Percentiles rank a stretch among this genome's conserved stretches.
These are phyloP conservation scores for Tragelaphus imberbis DNA, from an alignment of 2,113 vertebrate genomes.

Conservation along the genomic window DNA sequence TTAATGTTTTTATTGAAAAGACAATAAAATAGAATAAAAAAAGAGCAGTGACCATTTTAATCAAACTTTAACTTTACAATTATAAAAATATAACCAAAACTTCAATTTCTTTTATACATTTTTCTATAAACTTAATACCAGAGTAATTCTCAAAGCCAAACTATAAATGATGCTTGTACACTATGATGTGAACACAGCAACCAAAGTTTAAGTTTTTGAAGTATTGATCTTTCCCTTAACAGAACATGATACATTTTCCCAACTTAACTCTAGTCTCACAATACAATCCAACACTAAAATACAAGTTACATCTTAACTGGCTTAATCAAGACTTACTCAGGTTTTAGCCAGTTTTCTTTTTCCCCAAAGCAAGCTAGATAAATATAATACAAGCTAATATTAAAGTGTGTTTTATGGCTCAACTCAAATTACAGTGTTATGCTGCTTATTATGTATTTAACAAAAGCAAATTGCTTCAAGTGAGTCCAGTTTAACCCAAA, in stretches of 20 bases:
- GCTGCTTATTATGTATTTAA: constrained; percentile 21
- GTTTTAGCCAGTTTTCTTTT: not conserved
- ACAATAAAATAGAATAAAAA: constrained; percentile 46
- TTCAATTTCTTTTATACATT: constrained; percentile 51
- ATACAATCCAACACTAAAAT: constrained; percentile 5
- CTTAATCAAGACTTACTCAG: not conserved
- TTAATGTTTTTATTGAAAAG: constrained; percentile 65
- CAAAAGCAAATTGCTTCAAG: constrained; percentile 25
- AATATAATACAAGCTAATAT: not conserved
- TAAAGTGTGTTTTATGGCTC: constrained; percentile 39
- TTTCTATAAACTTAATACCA: constrained; percentile 46
- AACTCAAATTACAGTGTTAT: constrained; percentile 28
- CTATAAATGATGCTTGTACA: not conserved
- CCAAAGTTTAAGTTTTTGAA: constrained; percentile 10
- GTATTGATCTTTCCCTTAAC: not conserved
- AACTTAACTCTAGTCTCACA: not conserved
- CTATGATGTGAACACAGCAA: not conserved
- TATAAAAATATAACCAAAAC: constrained; percentile 70
- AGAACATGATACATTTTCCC: not conserved
- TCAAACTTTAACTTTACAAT: constrained; percentile 56
- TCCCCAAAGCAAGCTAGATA: not conserved
- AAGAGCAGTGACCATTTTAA: constrained; percentile 56
- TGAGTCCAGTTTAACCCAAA: constrained; percentile 14
- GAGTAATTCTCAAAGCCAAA: constrained; percentile 32
- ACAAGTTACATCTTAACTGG: not conserved